Evolutionary conservation across 2,888 invertebrate species (phyloP).

Genomic region (Entomobrya multifasciata): DNA sequence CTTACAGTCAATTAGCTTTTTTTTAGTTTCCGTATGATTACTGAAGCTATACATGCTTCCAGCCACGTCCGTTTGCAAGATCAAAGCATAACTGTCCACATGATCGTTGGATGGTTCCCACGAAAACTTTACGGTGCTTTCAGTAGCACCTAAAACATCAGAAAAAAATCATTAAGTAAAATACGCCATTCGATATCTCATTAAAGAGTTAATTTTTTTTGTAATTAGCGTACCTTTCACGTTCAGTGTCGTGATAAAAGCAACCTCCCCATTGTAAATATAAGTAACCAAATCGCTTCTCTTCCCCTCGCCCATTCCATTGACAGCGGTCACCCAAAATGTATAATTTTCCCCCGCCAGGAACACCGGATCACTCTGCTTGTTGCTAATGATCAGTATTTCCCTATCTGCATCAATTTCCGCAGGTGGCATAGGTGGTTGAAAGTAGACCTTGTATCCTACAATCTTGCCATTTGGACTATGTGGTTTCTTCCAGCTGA

Average conservation of each 20-base stretch:
- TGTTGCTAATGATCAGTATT: conserved; percentile 73
- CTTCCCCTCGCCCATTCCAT: conserved; percentile 84
- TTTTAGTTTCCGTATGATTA: not conserved
- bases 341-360: conserved; percentile 85
- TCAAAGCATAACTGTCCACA: conserved; percentile 32
- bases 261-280: conserved; percentile 85
- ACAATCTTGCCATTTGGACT: conserved; percentile 85
- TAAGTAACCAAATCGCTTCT: conserved; percentile 85
- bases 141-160: conserved; percentile 60
- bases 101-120: conserved; percentile 71
- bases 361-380: conserved; percentile 81
- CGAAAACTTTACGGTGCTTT: conserved; percentile 52
- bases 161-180: conserved; percentile 9
- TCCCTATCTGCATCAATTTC: conserved; percentile 80
- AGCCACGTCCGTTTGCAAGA: conserved; percentile 29
- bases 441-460: conserved; percentile 86
- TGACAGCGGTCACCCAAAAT: conserved; percentile 89
- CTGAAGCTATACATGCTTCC: conserved; percentile 52
- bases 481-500: conserved; percentile 87
- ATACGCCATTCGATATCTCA: too few relatives aligned
- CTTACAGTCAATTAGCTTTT: conserved; percentile 55
- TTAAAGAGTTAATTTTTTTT: too few relatives aligned
- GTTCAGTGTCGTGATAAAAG: conserved; percentile 41
- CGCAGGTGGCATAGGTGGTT: conserved; percentile 85
- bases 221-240: conserved; percentile 57